Base-by-base conservation (phyloP, 2,113 vertebrate species). In the Sorex fumeus region DNA sequence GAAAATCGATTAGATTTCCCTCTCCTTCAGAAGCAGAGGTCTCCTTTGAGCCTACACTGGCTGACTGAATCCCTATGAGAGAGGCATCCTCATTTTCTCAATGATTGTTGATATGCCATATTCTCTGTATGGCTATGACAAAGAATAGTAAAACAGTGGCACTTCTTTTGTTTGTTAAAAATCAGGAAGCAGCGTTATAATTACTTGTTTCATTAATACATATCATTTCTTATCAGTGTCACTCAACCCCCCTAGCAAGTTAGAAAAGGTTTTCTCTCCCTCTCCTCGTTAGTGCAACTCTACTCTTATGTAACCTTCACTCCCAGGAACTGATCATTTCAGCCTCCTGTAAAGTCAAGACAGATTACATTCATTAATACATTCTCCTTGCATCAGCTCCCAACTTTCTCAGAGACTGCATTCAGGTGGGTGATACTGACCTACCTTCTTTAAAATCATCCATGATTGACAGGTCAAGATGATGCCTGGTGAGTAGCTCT, bases 341-440 rank as follows among this genome's bases (percentile, higher is more conserved):
- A 36, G 28, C 34, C 67, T 86, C 32, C 67, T 90, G 40, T 8
- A 19, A 85, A 53, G 45, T 45, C 2, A 32, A 40, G 67, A 69
- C n/a, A n/a, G 62, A 94, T 76, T 67, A 25, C 81, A 71, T 12
- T 92, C 86, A 92, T 88, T 79, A 88, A 40, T 60, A 36, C 32
- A 1, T 79, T 88, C 47, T 82, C 64, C 45, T 74, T 0, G 0
- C 25, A 30, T 92, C 71, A 80, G 66, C 28, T 36, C 45, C 57
- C 25, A 11, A 27, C 69, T 69, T 93, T 47, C 50, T 71, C 62
- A 27, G 40, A 87, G 34, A 83, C 25, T 71, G 2, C 15, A 43
- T 9, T 71, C 71, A 57, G 71, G 66, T 85, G n/a, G 57, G 36
- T 53, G 43, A 8, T 43, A 82, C 30, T 93, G 75, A 91, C 40